phyloP scores from a whole-genome alignment of 64 coral and sea anemone genomes.

The Montipora efflorescens region DNA sequence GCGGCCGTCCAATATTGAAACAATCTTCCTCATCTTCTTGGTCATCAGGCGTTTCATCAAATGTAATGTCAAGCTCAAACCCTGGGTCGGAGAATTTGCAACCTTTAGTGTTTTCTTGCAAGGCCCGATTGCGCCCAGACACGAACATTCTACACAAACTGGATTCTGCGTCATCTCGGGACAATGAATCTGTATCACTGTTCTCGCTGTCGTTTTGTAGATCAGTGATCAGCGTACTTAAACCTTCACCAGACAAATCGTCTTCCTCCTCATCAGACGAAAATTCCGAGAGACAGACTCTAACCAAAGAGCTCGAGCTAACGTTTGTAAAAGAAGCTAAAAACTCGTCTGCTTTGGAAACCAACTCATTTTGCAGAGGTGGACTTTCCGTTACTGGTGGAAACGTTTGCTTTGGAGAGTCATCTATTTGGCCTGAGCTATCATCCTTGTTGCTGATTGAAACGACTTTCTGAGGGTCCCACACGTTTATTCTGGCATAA shows the following conservation, averaged over 20 bases:
- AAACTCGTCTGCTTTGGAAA: background rate
- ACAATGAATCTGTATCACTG: background rate
- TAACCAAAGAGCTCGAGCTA: no score
- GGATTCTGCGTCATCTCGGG: background rate
- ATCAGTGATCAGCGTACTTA: background rate
- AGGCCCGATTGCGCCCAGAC: background rate
- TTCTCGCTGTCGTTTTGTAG: background rate
- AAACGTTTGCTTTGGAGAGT: background rate
- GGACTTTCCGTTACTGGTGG: background rate
- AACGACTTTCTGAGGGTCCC: background rate
- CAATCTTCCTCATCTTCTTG: background rate
- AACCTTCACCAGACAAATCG: background rate
- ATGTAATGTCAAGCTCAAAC: background rate
- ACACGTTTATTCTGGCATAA: background rate
- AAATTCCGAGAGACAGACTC: background rate
- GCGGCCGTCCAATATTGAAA: no score
- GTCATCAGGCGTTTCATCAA: background rate
- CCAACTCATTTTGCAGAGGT: background rate
- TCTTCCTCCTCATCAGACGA: background rate
- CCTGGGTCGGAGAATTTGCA: background rate
- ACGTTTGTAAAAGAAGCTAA: slow-evolving; percentile 1
- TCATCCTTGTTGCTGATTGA: background rate
- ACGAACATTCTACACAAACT: slow-evolving; percentile 5
- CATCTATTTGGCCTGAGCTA: background rate
- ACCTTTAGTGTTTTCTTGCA: background rate